Evolutionary conservation across 2,888 invertebrate genomes (phyloP).

Genomic region (Agrypnus murinus): DNA sequence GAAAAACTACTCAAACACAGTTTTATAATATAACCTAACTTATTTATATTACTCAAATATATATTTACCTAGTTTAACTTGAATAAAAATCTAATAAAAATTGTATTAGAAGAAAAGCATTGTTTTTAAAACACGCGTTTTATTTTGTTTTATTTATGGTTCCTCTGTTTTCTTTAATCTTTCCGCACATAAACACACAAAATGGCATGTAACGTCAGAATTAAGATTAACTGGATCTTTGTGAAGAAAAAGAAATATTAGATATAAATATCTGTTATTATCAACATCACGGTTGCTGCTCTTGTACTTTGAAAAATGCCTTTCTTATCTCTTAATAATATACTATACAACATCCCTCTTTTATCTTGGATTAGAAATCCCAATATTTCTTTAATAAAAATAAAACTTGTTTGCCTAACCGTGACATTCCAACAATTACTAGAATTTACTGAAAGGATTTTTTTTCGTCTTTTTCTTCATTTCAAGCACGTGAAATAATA

Average conservation of each 20-base stretch:
- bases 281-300: conserved; percentile 26
- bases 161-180: neutral
- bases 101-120: too few relatives aligned
- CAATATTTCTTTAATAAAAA: conserved; percentile 13
- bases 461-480: too few relatives aligned
- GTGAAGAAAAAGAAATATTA: conserved; percentile 11
- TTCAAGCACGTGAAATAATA: too few relatives aligned
- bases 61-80: too few relatives aligned
- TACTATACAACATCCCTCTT: neutral
- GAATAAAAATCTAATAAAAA: too few relatives aligned
- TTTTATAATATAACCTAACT: neutral
- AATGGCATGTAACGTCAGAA: neutral
- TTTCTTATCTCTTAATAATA: conserved; percentile 19
- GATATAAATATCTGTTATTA: conserved; percentile 17
- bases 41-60: too few relatives aligned
- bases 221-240: conserved; percentile 23
- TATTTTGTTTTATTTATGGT: neutral
- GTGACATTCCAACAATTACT: too few relatives aligned
- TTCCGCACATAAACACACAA: conserved; percentile 5
- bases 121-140: neutral
- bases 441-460: too few relatives aligned
- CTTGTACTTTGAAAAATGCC: conserved; percentile 18
- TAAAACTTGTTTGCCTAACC: neutral
- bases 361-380: conserved; percentile 21
- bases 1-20: neutral